Evolutionary conservation across 2,888 invertebrate genomes (phyloP), one percentile per base, ranked within the genome.

Genomic region (Unio pictorum): DNA sequence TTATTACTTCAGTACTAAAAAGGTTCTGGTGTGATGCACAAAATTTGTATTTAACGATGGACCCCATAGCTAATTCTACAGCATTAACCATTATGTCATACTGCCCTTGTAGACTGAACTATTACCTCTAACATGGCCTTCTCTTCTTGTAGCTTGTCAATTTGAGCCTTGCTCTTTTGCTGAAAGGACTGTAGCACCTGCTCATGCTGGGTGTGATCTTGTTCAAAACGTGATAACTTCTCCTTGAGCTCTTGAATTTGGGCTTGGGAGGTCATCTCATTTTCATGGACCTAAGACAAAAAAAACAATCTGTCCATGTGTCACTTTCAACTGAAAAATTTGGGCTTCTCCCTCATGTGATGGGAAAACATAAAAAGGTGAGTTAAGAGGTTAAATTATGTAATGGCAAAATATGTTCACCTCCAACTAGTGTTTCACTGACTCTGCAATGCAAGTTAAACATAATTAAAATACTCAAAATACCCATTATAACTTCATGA

Each of bases 71-170:
- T 30, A 23, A 20, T 23, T 34, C n/a, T 61, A 20, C 57, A 45
- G 11, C 45, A 45, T 45, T 3, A 45, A 45, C 11, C 45, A 45
- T 45, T 45, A 45, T 45, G n/a, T 26, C 28, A 26, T 23, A 28
- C 23, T 26, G 30, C 23, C 28, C 18, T 20, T 56, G 26, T 23
- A 56, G 8, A 30, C 30, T 11, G 6, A 17, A 55, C 69, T 11
- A 45, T 45, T 59, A 89, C 89, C 87, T 90, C 89, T 55, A 90
- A 75, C 84, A 89, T 86, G 20, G 88, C 89, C 68, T 89, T 90
- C 65, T 90, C 90, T 69, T 90, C 88, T 73, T 88, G 88, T 20
- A 90, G 81, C 69, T 83, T 87, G 54, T 87, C 87, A 34, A 89
- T 83, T 60, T 84, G 78, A 4, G 76, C 68, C 74, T 87, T 85